Evolutionary conservation across 2,113 vertebrate species (phyloP).

Genomic region (Sclerurus mexicanus): DNA sequence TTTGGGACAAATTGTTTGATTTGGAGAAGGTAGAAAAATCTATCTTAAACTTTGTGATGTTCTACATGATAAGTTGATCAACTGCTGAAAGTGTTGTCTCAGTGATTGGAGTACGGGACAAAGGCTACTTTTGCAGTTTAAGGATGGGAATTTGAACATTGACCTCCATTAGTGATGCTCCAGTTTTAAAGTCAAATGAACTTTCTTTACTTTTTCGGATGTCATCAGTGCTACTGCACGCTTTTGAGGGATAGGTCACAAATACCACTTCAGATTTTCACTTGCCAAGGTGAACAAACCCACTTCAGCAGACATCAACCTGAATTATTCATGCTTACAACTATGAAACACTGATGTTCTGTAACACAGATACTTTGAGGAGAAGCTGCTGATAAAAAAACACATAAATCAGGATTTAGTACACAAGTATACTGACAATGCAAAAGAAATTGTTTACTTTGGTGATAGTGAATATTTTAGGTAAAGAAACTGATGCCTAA

Average conservation of each 20-base stretch:
- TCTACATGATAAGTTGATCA: not conserved
- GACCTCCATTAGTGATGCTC: not conserved
- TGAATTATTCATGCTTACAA: not conserved
- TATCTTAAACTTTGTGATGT: not conserved
- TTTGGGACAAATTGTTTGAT: not conserved
- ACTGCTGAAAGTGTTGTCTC: not conserved
- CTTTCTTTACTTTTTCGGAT: not conserved
- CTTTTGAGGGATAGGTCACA: not conserved
- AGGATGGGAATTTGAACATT: not conserved
- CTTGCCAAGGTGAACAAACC: not conserved
- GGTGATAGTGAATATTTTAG: not conserved
- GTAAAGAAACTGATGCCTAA: not conserved
- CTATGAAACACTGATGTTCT: not conserved
- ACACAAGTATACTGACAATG: not conserved
- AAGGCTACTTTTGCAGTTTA: not conserved
- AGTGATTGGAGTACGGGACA: not conserved
- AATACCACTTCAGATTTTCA: not conserved
- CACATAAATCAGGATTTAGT: not conserved
- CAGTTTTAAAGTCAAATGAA: not conserved
- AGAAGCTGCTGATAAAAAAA: not conserved
- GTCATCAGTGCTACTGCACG: not conserved
- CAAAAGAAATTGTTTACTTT: not conserved
- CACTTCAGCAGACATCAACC: not conserved
- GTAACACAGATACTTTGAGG: not conserved
- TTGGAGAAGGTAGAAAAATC: not conserved